A percentile compares a stretch with the other conserved stretches of the same genome.
These are phyloP conservation scores for Eilema caniola DNA, from an alignment of 2,888 invertebrate species.

Conservation along the genomic window DNA sequence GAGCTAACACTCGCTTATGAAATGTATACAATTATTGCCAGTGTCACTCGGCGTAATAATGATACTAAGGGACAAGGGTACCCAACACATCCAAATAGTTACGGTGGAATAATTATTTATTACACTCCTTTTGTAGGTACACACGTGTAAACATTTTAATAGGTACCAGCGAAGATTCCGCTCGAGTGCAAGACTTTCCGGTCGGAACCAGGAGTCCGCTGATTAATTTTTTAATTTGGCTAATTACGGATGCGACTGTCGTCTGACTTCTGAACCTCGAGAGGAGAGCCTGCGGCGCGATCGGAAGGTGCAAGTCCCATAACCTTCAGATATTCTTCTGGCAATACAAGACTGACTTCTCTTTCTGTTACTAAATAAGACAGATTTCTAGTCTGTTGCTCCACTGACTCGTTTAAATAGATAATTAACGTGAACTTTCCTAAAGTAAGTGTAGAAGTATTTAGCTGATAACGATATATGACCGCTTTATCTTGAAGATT, in stretches of 20 bases:
- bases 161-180: too few species aligned
- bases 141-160: neutral
- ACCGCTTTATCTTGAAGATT: conserved; percentile 50
- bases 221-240: too few species aligned
- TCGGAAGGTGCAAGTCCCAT: too few species aligned
- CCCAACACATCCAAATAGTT: neutral
- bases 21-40: conserved; percentile 1
- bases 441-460: conserved; percentile 35
- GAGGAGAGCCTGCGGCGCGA: too few species aligned
- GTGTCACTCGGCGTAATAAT: neutral
- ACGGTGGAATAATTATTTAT: neutral
- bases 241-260: neutral
- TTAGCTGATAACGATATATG: conserved; percentile 15
- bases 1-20: conserved; percentile 14
- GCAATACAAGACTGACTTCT: too few species aligned
- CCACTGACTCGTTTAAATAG: conserved; percentile 28
- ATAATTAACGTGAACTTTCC: conserved; percentile 33
- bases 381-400: conserved; percentile 3
- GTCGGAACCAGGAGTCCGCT: too few species aligned
- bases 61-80: neutral
- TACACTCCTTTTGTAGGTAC: neutral
- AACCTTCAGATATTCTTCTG: too few species aligned
- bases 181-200: too few species aligned
- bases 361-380: neutral
- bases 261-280: neutral